Base-by-base conservation (phyloP, 2,797 vertebrate species). In the Otolemur crassicaudatus region DNA sequence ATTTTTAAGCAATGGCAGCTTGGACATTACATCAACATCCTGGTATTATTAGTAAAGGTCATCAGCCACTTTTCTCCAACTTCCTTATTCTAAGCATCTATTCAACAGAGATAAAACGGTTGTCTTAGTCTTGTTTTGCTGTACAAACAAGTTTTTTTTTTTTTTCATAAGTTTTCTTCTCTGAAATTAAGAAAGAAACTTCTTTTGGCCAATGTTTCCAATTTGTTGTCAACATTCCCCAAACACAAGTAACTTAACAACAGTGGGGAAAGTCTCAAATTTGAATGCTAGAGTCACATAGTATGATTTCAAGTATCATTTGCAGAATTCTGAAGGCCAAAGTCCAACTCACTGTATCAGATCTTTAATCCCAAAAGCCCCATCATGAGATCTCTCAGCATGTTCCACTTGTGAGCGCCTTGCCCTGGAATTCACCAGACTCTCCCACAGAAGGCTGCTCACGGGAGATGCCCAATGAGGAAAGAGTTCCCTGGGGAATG, bases 31-130 rank as follows among this genome's bases (percentile, higher is more conserved):
- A 63, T 92, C 96, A 96, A 1, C 80, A 56, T 84, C 91, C 90
- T 97, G 83, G 70, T 56, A 76, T 94, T 83, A 80, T 29, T 69
- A 34, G 34, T 65, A 23, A 97, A 97, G 63, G 72, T 84, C 67
- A 91, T 58, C 27, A 61, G 85, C 87, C 73, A 40, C 63, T 96
- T 94, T 89, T 87, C 94, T 90, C 75, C 75, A 31, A 56, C 73
- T 96, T 97, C 93, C 79, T 90, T 85, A 88, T 94, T 81, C 92
- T 58, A 37, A 92, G 69, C 77, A 82, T 94, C 84, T 94, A 37
- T 89, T 87, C 27, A 80, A 7, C 46, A 67, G 67, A 60, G 63
- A 90, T 67, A 93, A 94, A 90, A 72, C 19, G 82, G 29, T 87
- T 69, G 29, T 94, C 73, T 90, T 75, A 46, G 63, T 46, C n/a